phyloP scores from a whole-genome alignment of 37 sponge, comb jelly and placozoan species.

The Halichondria panicea region DNA sequence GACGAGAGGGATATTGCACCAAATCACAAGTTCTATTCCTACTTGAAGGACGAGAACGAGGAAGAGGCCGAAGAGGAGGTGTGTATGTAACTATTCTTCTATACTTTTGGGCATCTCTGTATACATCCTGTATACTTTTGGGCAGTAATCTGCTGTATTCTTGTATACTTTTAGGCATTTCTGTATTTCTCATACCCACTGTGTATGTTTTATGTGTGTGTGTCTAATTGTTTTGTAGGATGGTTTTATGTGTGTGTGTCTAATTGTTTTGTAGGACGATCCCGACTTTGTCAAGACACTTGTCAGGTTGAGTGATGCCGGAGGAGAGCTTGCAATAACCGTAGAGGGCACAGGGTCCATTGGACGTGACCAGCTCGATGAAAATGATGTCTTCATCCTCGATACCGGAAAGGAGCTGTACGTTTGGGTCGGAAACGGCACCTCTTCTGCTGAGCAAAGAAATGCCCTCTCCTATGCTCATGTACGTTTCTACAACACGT shows the following conservation, averaged over 20 bases:
- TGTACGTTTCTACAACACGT: slow-evolving; percentile 37
- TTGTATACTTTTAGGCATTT: too few relatives aligned
- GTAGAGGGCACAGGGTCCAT: slow-evolving; percentile 41
- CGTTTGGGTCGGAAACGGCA: slow-evolving; percentile 61
- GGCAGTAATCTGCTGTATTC: too few relatives aligned
- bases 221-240: neutral
- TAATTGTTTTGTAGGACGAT: neutral
- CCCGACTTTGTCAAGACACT: slow-evolving; percentile 8
- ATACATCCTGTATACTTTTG: too few relatives aligned
- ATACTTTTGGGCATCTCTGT: too few relatives aligned
- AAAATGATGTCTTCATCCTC: slow-evolving; percentile 67
- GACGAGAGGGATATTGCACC: slow-evolving; percentile 40
- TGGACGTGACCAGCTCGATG: slow-evolving; percentile 36
- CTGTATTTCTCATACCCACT: too few relatives aligned
- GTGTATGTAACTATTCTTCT: neutral
- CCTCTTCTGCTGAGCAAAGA: slow-evolving; percentile 53
- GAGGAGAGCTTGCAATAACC: slow-evolving; percentile 47
- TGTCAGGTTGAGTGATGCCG: slow-evolving; percentile 67
- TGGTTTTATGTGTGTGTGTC: too few relatives aligned
- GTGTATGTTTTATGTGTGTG: too few relatives aligned
- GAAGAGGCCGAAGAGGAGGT: slow-evolving; percentile 21
- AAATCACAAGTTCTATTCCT: slow-evolving; percentile 51
- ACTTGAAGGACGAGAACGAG: slow-evolving; percentile 23
- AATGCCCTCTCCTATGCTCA: slow-evolving; percentile 81
- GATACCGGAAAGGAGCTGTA: slow-evolving; percentile 56